Evolutionary conservation across 2,888 invertebrate genomes (phyloP), one percentile per base, ranked within the genome.

Genomic region (Caenorhabditis sp.): DNA sequence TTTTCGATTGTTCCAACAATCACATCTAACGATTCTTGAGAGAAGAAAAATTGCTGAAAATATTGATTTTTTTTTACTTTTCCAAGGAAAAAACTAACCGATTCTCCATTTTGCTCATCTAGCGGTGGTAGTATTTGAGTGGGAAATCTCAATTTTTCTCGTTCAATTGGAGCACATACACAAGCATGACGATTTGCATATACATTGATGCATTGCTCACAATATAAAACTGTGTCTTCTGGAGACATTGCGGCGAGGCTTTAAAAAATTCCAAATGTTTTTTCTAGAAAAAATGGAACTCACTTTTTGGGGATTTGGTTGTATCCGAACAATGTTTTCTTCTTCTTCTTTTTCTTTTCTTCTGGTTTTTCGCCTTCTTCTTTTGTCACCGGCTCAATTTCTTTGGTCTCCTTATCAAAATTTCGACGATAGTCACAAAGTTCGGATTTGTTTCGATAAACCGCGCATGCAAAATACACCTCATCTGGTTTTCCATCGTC

Each of bases 1-100:
- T 66, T 58, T 17, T 75, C 63, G 5, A 84, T 69, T 10, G 73
- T 69, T 23, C 66, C 60, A 6, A 65, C 43, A n/a, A 85, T 53
- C 1, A 85, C 77, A 10, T 68, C 50, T 24, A 83, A 66, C 12
- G 83, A 78, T 17, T 83, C 81, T n/a, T 75, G 66, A 5, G 85
- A 83, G 68, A 84, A 84, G 76, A 80, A 84, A 62, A 76, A 84
- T 79, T 84, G 84, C 84, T 84, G 69, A 65, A 83, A 75, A 53
- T 26, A 21, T 23, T 36, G 21, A n/a, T 12, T 21, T 43, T 14
- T 50, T 58, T 24, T n/a, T n/a, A n/a, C n/a, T n/a, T n/a, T n/a
- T n/a, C n/a, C n/a, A n/a, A n/a, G n/a, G 10, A 37, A 43, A 60
- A 66, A 37, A 23, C 24, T 31, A 23, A 84, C 84, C 54, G 84